Conservation (phyloP, 2,113 vertebrate genomes). For the Verasper variegatus region DNA sequence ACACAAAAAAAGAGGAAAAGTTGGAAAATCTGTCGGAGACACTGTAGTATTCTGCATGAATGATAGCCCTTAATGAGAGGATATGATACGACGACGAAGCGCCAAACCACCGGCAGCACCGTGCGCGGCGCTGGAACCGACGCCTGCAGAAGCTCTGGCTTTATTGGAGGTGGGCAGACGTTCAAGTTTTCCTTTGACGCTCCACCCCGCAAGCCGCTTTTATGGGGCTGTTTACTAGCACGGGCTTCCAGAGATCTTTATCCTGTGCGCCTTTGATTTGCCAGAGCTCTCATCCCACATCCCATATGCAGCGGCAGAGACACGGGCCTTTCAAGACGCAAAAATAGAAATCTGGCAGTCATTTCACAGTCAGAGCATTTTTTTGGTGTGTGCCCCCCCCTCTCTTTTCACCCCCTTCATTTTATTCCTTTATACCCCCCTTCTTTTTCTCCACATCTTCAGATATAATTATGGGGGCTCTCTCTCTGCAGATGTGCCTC, state of each 20-base stretch:
- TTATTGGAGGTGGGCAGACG: slow-evolving; percentile 78
- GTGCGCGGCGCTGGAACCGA: slow-evolving; percentile 52
- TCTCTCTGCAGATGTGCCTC: slow-evolving; percentile 75
- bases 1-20: slow-evolving; percentile 9
- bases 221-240: slow-evolving; percentile 83
- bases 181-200: slow-evolving; percentile 80
- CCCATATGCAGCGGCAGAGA: slow-evolving; percentile 80
- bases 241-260: slow-evolving; percentile 83
- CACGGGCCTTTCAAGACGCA: slow-evolving; percentile 77
- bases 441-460: slow-evolving; percentile 70
- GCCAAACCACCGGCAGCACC: slow-evolving; percentile 57
- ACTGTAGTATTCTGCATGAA: slow-evolving; percentile 44
- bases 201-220: slow-evolving; percentile 80
- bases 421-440: slow-evolving; percentile 58
- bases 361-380: slow-evolving; percentile 77
- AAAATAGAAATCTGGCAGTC: slow-evolving; percentile 83
- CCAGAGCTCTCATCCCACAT: slow-evolving; percentile 83
- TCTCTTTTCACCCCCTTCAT: slow-evolving; percentile 55
- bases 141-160: slow-evolving; percentile 75
- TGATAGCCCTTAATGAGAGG: slow-evolving; percentile 65
- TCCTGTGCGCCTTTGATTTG: slow-evolving; percentile 81
- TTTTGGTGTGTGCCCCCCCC: slow-evolving; percentile 26
- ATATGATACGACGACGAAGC: slow-evolving; percentile 48
- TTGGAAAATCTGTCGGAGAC: slow-evolving; percentile 46
- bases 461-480: slow-evolving; percentile 75